Evolutionary conservation across 1,140 invertebrate species (phyloP).

Genomic region (Sminthurides bifidus): DNA sequence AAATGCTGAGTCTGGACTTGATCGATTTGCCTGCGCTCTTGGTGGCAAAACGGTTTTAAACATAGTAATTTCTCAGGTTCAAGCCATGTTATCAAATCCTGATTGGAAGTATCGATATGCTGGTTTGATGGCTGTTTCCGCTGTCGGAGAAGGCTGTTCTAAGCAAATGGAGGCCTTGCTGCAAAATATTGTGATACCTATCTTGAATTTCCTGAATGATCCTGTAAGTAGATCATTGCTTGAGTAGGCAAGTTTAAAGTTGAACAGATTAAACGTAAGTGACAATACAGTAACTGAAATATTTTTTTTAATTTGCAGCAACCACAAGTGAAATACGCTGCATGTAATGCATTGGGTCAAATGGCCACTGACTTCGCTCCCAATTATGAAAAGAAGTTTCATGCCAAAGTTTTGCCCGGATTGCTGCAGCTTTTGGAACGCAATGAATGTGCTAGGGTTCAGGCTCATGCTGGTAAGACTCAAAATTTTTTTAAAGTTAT

Average conservation of each 20-base stretch:
- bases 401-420: conserved; percentile 82
- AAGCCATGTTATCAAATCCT: conserved; percentile 69
- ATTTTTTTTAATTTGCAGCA: conserved; percentile 45
- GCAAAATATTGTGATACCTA: conserved; percentile 75
- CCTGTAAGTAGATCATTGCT: conserved; percentile 45
- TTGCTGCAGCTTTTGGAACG: conserved; percentile 84
- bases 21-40: conserved; percentile 87
- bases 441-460: conserved; percentile 80
- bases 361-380: conserved; percentile 98
- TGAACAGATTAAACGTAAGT: neutral
- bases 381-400: conserved; percentile 94
- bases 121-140: conserved; percentile 95
- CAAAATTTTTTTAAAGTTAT: too few species aligned
- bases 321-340: conserved; percentile 86
- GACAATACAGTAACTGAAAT: neutral
- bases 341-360: conserved; percentile 98
- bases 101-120: conserved; percentile 84
- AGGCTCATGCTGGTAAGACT: conserved; percentile 62
- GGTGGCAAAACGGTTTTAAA: conserved; percentile 91
- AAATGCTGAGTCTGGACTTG: conserved; percentile 89
- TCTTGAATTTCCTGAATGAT: conserved; percentile 78
- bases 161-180: conserved; percentile 94
- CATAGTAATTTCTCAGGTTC: conserved; percentile 71
- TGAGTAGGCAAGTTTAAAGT: neutral
- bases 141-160: conserved; percentile 94